These are phyloP conservation scores for Lissonota sp. DNA, from an alignment of 2,888 invertebrate species.

Conservation along the genomic window DNA sequence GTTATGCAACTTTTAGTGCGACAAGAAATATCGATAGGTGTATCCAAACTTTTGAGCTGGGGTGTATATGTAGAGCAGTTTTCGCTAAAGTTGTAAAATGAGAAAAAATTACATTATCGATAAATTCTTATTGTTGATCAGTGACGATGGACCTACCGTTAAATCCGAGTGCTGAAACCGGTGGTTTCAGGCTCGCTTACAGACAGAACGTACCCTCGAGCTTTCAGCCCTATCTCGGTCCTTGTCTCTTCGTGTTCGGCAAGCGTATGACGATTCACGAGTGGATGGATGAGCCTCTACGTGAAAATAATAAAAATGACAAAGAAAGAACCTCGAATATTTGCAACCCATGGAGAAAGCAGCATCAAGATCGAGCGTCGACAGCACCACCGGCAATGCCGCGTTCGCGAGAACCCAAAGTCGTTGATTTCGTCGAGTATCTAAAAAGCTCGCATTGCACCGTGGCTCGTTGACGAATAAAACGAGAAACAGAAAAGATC, in stretches of 20 bases:
- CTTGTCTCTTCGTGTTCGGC: conserved; percentile 88
- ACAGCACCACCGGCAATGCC: conserved; percentile 74
- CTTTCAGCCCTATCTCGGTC: conserved; percentile 91
- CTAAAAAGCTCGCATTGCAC: conserved; percentile 71
- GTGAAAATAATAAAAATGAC: conserved; percentile 77
- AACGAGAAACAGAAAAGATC: background rate
- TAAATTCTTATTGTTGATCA: conserved; percentile 81
- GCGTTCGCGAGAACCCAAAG: conserved; percentile 71
- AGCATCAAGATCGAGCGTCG: conserved; percentile 73
- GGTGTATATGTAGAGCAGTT: no score
- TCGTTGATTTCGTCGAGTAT: conserved; percentile 77
- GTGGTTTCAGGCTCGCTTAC: conserved; percentile 91
- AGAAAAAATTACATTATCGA: conserved; percentile 1
- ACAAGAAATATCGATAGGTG: no score
- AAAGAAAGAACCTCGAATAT: conserved; percentile 64
- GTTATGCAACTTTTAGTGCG: no score
- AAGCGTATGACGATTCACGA: conserved; percentile 78
- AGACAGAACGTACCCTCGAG: conserved; percentile 89
- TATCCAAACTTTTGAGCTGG: no score
- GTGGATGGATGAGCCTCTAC: background rate
- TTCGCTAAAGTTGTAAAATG: no score
- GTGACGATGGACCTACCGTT: conserved; percentile 91
- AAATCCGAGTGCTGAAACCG: conserved; percentile 90
- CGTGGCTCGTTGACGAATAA: conserved; percentile 54
- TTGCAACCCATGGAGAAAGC: conserved; percentile 68